Evolutionary conservation across 2,797 vertebrate species (phyloP).

Genomic region (Gadopsis marmoratus): DNA sequence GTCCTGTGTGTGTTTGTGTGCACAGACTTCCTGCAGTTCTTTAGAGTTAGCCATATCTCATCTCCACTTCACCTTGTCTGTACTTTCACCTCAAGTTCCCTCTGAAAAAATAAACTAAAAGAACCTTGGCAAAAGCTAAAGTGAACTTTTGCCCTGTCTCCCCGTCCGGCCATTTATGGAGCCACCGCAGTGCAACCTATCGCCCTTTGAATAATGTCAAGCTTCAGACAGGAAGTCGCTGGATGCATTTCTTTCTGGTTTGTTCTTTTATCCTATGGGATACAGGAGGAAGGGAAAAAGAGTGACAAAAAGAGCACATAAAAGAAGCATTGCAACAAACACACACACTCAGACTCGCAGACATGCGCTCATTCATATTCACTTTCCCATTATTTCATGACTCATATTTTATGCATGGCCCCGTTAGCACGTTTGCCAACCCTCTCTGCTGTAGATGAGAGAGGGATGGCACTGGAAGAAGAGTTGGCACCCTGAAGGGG

Average conservation of each 20-base stretch:
- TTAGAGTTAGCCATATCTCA: conserved; percentile 46
- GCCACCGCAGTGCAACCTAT: neutral
- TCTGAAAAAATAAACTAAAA: neutral
- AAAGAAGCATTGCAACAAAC: conserved; percentile 7
- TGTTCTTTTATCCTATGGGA: conserved; percentile 26
- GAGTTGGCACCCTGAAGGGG: conserved; percentile 30
- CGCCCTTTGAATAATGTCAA: conserved; percentile 26
- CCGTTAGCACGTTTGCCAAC: conserved; percentile 15
- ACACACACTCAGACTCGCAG: neutral
- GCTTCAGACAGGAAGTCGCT: conserved; percentile 25
- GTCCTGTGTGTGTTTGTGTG: conserved; percentile 14
- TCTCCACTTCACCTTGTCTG: conserved; percentile 65
- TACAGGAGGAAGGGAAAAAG: neutral
- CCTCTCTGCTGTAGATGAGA: conserved; percentile 28
- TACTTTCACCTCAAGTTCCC: conserved; percentile 41
- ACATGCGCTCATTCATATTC: conserved; percentile 38
- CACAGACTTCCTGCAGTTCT: conserved; percentile 7
- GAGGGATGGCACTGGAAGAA: conserved; percentile 27
- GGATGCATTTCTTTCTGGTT: conserved; percentile 22
- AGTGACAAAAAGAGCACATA: neutral
- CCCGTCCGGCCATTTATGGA: neutral
- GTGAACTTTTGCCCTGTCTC: neutral
- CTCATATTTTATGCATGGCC: conserved; percentile 62
- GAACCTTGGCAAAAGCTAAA: conserved; percentile 9
- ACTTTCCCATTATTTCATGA: conserved; percentile 49